Evolutionary conservation across 2,888 invertebrate species (phyloP), one percentile per base, ranked within the genome.

Genomic region (Heterodera filipjevi): DNA sequence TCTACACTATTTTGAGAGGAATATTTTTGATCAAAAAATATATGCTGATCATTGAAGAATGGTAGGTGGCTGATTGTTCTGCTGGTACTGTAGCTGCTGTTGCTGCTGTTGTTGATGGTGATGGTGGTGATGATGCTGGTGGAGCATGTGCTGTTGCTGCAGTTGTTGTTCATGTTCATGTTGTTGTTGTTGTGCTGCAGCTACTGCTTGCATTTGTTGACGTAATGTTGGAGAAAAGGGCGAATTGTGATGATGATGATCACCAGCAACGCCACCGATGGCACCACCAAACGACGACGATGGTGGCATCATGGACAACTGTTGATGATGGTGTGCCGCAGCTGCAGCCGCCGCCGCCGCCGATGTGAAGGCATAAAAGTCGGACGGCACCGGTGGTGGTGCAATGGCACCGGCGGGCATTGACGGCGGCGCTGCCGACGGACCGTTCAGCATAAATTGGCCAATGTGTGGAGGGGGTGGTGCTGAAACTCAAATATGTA

Each of bases 161-260:
- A 33, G 64, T n/a, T 76, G 76, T 14, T 76, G 76, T 64, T 76
- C 66, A 35, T 76, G 64, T n/a, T n/a, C n/a, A n/a, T 76, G 76
- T 53, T 64, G 76, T 22, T 35, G 35, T 27, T 53, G 64, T 66
- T 30, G 64, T 22, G 30, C 75, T 33, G 75, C 66, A 14, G 66
- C 66, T 30, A 59, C 76, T 32, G 66, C 64, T 39, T 66, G 66
- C 35, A 64, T 59, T 27, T 76, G 64, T n/a, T 76, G 76, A 22
- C n/a, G n/a, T 68, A 33, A 14, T 32, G 8, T 0, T 5, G 39
- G 0, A 19, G 46, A n/a, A n/a, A n/a, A n/a, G n/a, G n/a, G n/a
- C n/a, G n/a, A n/a, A 1, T 71, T 16, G 5, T 72, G 71, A 22
- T 35, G 73, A 22, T 72, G 46, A 5, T 33, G 33, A 44, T 22